These are phyloP conservation scores for Macrosoma leucophasiata DNA, from an alignment of 2,888 invertebrate genomes.

Conservation along the genomic window DNA sequence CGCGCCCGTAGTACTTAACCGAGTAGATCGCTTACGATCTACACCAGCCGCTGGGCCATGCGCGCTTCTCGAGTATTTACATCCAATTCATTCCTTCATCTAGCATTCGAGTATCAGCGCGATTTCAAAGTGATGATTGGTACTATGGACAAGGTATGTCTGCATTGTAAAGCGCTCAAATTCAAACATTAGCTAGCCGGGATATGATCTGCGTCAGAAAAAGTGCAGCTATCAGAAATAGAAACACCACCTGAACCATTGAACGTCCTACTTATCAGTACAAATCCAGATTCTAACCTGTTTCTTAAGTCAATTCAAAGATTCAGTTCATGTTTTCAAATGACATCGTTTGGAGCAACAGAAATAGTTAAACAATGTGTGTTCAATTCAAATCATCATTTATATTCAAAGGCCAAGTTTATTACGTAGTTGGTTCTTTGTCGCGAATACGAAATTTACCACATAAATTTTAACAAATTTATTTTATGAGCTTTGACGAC, in stretches of 20 bases:
- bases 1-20: no score
- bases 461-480: no score
- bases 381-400: no score
- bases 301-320: constrained; percentile 13
- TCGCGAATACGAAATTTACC: no score
- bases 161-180: constrained; percentile 23
- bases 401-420: no score
- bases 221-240: constrained; percentile 21
- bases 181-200: constrained; percentile 19
- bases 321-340: constrained; percentile 24
- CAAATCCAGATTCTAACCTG: constrained; percentile 21
- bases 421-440: no score
- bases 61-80: constrained; percentile 22
- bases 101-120: constrained; percentile 24
- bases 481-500: no score
- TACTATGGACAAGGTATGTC: constrained; percentile 22
- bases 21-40: no score
- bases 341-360: constrained; percentile 24
- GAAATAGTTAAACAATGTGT: no score
- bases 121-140: constrained; percentile 25
- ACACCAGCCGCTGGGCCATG: no score
- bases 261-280: constrained; percentile 21
- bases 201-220: constrained; percentile 16
- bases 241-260: constrained; percentile 25
- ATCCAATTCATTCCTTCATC: constrained; percentile 20